phyloP scores from a whole-genome alignment of 2,797 vertebrate genomes.

The Sebastes goodei region DNA sequence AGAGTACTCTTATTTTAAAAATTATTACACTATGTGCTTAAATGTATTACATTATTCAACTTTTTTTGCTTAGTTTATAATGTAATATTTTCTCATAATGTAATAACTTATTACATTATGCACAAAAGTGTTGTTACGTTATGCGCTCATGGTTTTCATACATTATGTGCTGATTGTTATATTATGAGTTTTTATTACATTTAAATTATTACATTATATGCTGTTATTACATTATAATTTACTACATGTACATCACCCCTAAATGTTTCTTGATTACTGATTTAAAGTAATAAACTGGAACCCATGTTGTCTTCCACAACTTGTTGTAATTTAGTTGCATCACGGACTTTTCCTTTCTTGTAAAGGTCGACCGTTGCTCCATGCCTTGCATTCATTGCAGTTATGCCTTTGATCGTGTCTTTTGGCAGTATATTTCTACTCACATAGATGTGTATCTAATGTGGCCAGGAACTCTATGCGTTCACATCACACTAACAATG shows the following conservation, averaged over 20 bases:
- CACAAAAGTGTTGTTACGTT: too few species aligned
- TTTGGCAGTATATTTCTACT: background rate
- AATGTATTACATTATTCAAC: too few species aligned
- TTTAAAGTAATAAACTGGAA: background rate
- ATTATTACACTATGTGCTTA: too few species aligned
- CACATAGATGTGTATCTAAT: constrained; percentile 17
- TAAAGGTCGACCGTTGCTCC: background rate
- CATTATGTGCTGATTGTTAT: too few species aligned
- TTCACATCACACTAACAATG: background rate
- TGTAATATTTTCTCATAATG: too few species aligned
- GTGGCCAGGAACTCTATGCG: background rate
- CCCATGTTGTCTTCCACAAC: background rate
- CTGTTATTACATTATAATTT: too few species aligned
- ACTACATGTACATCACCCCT: background rate
- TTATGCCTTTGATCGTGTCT: background rate
- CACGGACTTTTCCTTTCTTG: background rate
- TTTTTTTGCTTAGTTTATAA: too few species aligned
- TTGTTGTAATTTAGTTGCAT: background rate
- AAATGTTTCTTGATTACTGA: background rate
- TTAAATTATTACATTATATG: too few species aligned
- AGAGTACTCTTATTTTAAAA: too few species aligned
- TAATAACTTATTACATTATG: too few species aligned
- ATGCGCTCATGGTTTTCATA: too few species aligned
- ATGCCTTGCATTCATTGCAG: background rate
- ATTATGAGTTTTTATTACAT: too few species aligned